phyloP scores from a whole-genome alignment of 1,140 invertebrate species.

The Cephus cinctus region DNA sequence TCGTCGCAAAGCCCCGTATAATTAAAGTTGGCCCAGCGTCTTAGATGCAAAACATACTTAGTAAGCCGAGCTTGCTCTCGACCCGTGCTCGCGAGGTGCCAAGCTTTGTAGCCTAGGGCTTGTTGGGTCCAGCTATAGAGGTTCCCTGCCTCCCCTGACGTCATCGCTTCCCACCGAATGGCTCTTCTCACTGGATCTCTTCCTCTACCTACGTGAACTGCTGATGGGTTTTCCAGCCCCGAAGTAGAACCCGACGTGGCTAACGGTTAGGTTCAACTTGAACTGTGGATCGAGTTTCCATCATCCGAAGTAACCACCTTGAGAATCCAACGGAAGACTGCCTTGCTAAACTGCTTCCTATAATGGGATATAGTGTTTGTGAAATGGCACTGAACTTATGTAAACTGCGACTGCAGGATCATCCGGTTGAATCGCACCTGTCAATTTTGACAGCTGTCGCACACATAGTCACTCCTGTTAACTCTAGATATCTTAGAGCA shows the following conservation, averaged over 20 bases:
- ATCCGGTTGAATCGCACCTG: too few species aligned
- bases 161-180: background rate
- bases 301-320: too few species aligned
- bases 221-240: conserved; percentile 31
- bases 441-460: too few species aligned
- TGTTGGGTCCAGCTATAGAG: conserved; percentile 5
- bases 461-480: too few species aligned
- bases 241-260: conserved; percentile 18
- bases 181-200: conserved; percentile 7
- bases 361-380: too few species aligned
- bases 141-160: conserved; percentile 7
- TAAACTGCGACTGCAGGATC: too few species aligned
- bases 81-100: background rate
- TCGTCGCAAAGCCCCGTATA: conserved; percentile 40
- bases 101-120: conserved; percentile 9
- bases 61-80: conserved; percentile 26
- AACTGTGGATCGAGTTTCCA: conserved; percentile 28
- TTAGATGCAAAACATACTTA: conserved; percentile 44
- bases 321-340: too few species aligned
- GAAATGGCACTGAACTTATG: too few species aligned
- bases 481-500: too few species aligned
- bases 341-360: too few species aligned
- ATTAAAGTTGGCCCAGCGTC: conserved; percentile 43
- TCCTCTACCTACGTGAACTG: conserved; percentile 5
- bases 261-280: conserved; percentile 23